phyloP scores from a whole-genome alignment of 2,888 invertebrate species.

The Macrophya annulata region DNA sequence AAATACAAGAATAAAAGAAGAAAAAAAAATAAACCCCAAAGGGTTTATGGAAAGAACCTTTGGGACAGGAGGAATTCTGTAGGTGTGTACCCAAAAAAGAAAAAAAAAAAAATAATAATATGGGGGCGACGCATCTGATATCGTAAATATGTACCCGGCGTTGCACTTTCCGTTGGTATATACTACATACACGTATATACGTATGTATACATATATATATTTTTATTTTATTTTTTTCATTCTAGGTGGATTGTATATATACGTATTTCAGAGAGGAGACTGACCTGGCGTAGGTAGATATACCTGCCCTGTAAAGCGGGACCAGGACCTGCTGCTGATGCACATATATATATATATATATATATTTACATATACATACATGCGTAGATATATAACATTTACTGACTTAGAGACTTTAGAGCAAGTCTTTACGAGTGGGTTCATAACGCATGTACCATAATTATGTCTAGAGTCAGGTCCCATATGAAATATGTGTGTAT shows the following conservation, averaged over 20 bases:
- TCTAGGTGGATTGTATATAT: background rate
- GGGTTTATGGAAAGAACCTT: background rate
- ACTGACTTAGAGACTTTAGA: background rate
- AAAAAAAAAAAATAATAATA: too few species aligned
- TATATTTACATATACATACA: background rate
- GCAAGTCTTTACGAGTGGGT: conserved; percentile 24
- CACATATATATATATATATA: background rate
- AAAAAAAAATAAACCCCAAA: background rate
- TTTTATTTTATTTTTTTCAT: background rate
- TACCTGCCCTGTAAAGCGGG: conserved; percentile 34
- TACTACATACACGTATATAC: background rate
- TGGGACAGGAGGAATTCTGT: conserved; percentile 17
- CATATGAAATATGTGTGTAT: background rate
- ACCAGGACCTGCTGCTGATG: conserved; percentile 1
- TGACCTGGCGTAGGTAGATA: conserved; percentile 22
- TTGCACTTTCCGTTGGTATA: conserved; percentile 21
- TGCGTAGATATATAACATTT: background rate
- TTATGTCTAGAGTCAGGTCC: conserved; percentile 10
- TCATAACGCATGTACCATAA: background rate
- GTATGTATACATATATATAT: background rate
- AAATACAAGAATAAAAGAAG: background rate
- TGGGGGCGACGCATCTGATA: conserved; percentile 53
- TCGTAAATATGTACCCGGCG: conserved; percentile 52
- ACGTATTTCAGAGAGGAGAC: conserved; percentile 2
- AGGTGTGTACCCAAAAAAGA: conserved; percentile 31